Evolutionary conservation across 2,888 invertebrate genomes (phyloP).

Genomic region (Spialia ferax): DNA sequence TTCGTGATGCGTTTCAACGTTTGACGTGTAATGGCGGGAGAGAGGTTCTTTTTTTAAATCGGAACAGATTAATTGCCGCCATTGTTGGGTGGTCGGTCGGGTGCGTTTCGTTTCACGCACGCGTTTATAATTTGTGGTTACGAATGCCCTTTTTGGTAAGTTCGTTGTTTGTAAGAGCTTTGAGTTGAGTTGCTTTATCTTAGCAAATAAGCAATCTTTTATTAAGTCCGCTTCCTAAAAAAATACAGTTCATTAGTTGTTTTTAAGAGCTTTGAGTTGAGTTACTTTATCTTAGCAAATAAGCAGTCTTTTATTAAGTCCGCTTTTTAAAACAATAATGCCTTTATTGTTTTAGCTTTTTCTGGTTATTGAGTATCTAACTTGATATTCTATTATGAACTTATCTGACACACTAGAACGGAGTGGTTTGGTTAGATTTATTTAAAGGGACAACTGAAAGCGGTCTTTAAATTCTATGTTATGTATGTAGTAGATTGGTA

Average conservation of each 20-base stretch:
- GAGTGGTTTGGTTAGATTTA: too few relatives aligned
- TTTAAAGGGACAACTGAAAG: too few relatives aligned
- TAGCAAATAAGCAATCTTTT: background rate
- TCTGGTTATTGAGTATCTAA: too few relatives aligned
- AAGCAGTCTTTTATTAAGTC: background rate
- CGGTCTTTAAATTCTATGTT: too few relatives aligned
- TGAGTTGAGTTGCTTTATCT: background rate
- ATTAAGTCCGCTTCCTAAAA: background rate
- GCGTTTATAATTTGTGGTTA: slow-evolving; percentile 14
- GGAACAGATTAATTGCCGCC: slow-evolving; percentile 63
- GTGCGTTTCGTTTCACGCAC: slow-evolving; percentile 39
- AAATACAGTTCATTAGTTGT: background rate
- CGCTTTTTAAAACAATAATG: background rate
- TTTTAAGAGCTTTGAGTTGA: background rate
- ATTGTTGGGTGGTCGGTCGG: slow-evolving; percentile 59
- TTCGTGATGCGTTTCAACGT: slow-evolving; percentile 64
- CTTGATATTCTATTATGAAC: too few relatives aligned
- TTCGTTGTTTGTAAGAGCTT: background rate
- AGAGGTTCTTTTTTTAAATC: slow-evolving; percentile 57
- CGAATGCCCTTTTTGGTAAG: slow-evolving; percentile 11
- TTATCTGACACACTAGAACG: too few relatives aligned
- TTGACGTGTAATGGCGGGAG: slow-evolving; percentile 65
- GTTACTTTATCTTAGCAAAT: background rate
- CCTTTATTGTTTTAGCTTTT: too few relatives aligned
- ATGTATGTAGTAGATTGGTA: too few relatives aligned